These are phyloP conservation scores for Oreochromis niloticus DNA, from an alignment of 2,113 vertebrate genomes.

Conservation along the genomic window DNA sequence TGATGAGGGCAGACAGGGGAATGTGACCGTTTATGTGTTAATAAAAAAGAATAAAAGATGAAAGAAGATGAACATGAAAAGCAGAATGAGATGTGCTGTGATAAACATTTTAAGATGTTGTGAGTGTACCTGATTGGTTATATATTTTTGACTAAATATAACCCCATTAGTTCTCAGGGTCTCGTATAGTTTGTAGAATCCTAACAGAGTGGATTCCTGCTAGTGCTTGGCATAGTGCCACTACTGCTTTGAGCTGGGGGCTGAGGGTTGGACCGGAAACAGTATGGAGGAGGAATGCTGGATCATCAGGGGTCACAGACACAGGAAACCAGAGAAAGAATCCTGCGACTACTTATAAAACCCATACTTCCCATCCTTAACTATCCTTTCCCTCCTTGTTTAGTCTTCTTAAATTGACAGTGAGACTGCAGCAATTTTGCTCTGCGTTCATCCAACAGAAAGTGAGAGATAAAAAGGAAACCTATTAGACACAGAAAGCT, in stretches of 20 bases:
- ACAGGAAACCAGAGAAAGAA: constrained; percentile 23
- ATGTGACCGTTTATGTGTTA: background rate
- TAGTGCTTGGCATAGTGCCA: background rate
- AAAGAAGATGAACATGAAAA: background rate
- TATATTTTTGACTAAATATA: background rate
- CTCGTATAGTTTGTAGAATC: background rate
- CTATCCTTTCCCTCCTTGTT: background rate
- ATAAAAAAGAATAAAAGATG: background rate
- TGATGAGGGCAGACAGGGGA: background rate
- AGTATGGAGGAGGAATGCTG: constrained; percentile 45
- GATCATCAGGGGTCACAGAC: background rate
- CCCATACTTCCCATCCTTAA: background rate
- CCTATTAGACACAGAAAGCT: background rate
- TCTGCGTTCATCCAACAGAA: background rate
- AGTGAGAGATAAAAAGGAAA: background rate
- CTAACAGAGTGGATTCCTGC: background rate
- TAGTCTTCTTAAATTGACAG: background rate
- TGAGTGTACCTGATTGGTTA: background rate
- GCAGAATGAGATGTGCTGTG: background rate
- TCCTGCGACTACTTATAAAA: background rate
- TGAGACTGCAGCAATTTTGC: background rate
- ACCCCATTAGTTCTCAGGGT: background rate
- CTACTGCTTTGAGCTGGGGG: background rate
- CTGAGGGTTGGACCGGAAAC: constrained; percentile 32
- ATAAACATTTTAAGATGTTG: background rate